These are phyloP conservation scores for Toxotes jaculatrix DNA, from an alignment of 2,113 vertebrate genomes.

Conservation along the genomic window DNA sequence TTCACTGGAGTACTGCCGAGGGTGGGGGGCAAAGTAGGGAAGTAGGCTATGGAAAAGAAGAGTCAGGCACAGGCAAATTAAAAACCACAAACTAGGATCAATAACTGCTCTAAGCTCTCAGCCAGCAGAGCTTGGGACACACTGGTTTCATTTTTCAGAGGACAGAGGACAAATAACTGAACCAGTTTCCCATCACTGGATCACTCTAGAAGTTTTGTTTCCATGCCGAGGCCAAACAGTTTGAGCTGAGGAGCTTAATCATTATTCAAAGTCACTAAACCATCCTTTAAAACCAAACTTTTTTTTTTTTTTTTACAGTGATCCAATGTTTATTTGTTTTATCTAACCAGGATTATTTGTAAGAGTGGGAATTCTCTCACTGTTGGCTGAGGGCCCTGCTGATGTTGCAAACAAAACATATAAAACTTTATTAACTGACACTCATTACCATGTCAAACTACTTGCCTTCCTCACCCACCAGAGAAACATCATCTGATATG, in stretches of 20 bases:
- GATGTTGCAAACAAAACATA: too few species aligned
- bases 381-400: too few species aligned
- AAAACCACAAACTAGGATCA: conserved; percentile 52
- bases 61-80: conserved; percentile 51
- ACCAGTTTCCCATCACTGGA: conserved; percentile 13
- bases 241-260: conserved; percentile 24
- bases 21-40: conserved; percentile 39
- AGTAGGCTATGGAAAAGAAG: conserved; percentile 58
- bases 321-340: not conserved
- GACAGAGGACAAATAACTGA: conserved; percentile 7
- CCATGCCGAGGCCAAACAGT: conserved; percentile 8
- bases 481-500: not conserved
- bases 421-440: not conserved
- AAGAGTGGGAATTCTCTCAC: not conserved
- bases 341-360: not conserved
- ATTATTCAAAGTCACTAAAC: conserved; percentile 17
- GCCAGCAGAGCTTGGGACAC: conserved; percentile 16
- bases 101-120: conserved; percentile 33
- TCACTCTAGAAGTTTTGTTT: conserved; percentile 22
- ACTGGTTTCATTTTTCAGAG: conserved; percentile 21
- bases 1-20: conserved; percentile 79
- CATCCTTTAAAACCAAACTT: not conserved
- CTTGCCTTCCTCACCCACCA: not conserved
- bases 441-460: too few species aligned
- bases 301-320: not conserved